Conservation (phyloP, 2,797 vertebrate species). For the Bovichtus variegatus region DNA sequence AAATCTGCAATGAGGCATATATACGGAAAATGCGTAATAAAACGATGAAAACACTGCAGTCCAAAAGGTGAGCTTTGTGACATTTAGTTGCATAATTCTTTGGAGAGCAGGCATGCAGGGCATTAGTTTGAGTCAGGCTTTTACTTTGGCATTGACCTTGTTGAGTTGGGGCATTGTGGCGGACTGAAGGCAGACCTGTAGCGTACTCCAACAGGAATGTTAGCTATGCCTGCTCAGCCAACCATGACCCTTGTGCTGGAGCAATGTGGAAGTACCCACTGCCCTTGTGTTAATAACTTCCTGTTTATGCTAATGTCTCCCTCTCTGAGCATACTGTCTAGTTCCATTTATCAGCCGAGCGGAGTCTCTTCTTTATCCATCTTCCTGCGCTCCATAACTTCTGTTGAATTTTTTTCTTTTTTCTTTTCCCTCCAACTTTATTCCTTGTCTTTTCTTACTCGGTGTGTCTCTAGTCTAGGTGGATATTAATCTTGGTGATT, state of each 20-base stretch:
- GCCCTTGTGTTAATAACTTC: slow-evolving; percentile 51
- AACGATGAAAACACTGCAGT: slow-evolving; percentile 3
- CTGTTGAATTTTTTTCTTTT: slow-evolving; percentile 21
- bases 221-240: slow-evolving; percentile 59
- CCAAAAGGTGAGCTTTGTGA: slow-evolving; percentile 13
- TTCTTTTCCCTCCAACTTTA: not conserved
- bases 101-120: slow-evolving; percentile 17
- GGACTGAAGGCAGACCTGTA: slow-evolving; percentile 20
- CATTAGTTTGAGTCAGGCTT: slow-evolving; percentile 43
- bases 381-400: slow-evolving; percentile 19
- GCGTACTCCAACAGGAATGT: slow-evolving; percentile 60
- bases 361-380: slow-evolving; percentile 21
- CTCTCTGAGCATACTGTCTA: slow-evolving; percentile 21
- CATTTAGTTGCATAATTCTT: not conserved
- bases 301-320: slow-evolving; percentile 39
- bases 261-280: slow-evolving; percentile 30
- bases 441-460: slow-evolving; percentile 45
- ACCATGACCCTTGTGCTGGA: slow-evolving; percentile 26
- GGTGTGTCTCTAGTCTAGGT: slow-evolving; percentile 48
- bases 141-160: slow-evolving; percentile 50
- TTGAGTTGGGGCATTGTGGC: slow-evolving; percentile 14
- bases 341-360: slow-evolving; percentile 33
- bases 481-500: slow-evolving; percentile 76
- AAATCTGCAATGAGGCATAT: not conserved
- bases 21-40: slow-evolving; percentile 21